Conservation (phyloP, 2,888 invertebrate species). For the Phania funesta region DNA sequence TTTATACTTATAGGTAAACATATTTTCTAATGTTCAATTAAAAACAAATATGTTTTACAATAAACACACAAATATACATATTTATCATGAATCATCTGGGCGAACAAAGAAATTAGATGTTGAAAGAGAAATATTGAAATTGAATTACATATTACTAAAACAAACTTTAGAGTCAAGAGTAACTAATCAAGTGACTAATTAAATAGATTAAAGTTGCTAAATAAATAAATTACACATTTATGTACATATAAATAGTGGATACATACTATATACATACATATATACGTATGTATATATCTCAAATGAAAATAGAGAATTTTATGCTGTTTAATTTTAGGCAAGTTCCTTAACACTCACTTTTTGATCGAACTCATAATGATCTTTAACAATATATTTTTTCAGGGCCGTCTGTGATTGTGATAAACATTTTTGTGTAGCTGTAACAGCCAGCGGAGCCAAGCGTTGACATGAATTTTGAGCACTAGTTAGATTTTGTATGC, state of each 20-base stretch:
- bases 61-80: neutral
- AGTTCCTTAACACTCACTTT: constrained; percentile 82
- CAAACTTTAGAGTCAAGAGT: too few relatives aligned
- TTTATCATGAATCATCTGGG: neutral
- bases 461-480: constrained; percentile 72
- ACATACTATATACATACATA: too few relatives aligned
- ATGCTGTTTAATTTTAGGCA: too few relatives aligned
- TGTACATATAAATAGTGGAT: too few relatives aligned
- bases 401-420: constrained; percentile 73
- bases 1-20: too few relatives aligned
- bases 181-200: too few relatives aligned
- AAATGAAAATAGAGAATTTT: too few relatives aligned
- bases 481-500: constrained; percentile 62
- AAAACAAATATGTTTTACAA: neutral
- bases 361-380: constrained; percentile 88
- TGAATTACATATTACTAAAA: neutral
- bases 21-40: too few relatives aligned
- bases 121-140: neutral
- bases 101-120: neutral
- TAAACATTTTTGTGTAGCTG: constrained; percentile 73
- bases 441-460: constrained; percentile 70
- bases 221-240: too few relatives aligned
- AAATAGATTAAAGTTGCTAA: too few relatives aligned
- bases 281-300: too few relatives aligned
- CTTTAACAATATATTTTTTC: constrained; percentile 83